phyloP scores from a whole-genome alignment of 2,797 vertebrate species.

The Gymnocypris eckloni region DNA sequence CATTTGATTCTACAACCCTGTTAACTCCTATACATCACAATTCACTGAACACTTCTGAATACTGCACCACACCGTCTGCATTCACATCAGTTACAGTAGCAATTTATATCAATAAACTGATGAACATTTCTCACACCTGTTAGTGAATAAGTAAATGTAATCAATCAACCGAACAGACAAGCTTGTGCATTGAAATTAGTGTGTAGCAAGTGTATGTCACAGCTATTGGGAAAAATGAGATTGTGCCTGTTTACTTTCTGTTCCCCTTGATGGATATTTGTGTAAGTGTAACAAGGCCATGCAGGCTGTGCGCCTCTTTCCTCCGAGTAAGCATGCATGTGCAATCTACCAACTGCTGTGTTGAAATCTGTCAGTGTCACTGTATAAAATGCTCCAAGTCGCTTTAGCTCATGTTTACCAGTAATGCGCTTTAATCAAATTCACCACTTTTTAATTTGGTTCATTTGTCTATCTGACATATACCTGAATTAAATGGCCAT shows the following conservation, averaged over 20 bases:
- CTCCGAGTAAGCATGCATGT: slow-evolving; percentile 13
- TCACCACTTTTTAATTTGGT: slow-evolving; percentile 7
- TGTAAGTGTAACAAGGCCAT: slow-evolving; percentile 5
- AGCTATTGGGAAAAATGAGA: background rate
- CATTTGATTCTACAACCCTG: slow-evolving; percentile 8
- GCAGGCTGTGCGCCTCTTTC: slow-evolving; percentile 2
- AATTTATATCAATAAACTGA: slow-evolving; percentile 34
- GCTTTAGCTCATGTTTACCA: background rate
- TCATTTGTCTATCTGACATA: slow-evolving; percentile 43
- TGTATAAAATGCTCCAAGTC: background rate
- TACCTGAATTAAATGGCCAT: slow-evolving; percentile 30
- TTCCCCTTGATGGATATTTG: slow-evolving; percentile 37
- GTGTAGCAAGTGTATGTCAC: background rate
- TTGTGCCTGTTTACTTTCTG: slow-evolving; percentile 19
- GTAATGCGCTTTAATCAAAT: slow-evolving; percentile 28
- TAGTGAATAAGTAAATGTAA: slow-evolving; percentile 7
- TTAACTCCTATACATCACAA: slow-evolving; percentile 14
- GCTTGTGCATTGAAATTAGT: slow-evolving; percentile 18
- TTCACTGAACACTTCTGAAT: background rate
- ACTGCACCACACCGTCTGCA: background rate
- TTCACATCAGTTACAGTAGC: slow-evolving; percentile 30
- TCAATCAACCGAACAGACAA: slow-evolving; percentile 18
- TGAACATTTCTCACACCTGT: slow-evolving; percentile 26
- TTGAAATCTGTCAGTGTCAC: slow-evolving; percentile 30
- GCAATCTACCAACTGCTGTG: slow-evolving; percentile 40